phyloP scores from a whole-genome alignment of 2,888 invertebrate genomes.

The Diaprepes abbreviatus region DNA sequence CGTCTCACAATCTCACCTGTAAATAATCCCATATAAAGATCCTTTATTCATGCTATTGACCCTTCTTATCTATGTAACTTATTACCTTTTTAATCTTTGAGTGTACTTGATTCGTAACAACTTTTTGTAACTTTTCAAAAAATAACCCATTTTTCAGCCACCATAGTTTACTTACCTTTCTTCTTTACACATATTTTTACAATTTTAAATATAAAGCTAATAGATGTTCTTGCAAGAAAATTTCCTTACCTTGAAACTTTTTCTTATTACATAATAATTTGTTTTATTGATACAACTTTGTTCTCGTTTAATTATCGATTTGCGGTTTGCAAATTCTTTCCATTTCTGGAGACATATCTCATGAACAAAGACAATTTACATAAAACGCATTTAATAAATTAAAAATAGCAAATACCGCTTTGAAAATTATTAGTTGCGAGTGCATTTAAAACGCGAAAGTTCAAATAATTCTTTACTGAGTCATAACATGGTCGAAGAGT shows the following conservation, averaged over 20 bases:
- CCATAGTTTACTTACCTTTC: too few relatives aligned
- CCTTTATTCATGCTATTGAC: too few relatives aligned
- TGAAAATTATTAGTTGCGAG: slow-evolving; percentile 10
- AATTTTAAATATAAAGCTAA: background rate
- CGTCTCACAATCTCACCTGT: too few relatives aligned
- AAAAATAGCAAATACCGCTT: slow-evolving; percentile 16
- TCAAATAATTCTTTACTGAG: slow-evolving; percentile 17
- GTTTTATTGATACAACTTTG: background rate
- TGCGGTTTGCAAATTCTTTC: slow-evolving; percentile 1
- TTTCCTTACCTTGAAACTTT: background rate
- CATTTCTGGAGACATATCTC: slow-evolving; percentile 11
- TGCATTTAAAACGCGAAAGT: slow-evolving; percentile 12
- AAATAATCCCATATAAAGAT: too few relatives aligned
- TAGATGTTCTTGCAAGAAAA: background rate
- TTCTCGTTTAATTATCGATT: background rate
- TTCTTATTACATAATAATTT: background rate
- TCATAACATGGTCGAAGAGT: slow-evolving; percentile 16
- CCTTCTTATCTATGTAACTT: too few relatives aligned
- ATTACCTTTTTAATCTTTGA: too few relatives aligned
- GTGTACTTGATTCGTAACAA: too few relatives aligned
- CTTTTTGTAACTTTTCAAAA: too few relatives aligned
- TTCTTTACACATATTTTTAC: background rate
- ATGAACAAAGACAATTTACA: slow-evolving; percentile 6
- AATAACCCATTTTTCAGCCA: too few relatives aligned
- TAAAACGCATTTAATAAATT: slow-evolving; percentile 3